phyloP scores from a whole-genome alignment of 2,113 vertebrate genomes.

The Neotoma lepida region DNA sequence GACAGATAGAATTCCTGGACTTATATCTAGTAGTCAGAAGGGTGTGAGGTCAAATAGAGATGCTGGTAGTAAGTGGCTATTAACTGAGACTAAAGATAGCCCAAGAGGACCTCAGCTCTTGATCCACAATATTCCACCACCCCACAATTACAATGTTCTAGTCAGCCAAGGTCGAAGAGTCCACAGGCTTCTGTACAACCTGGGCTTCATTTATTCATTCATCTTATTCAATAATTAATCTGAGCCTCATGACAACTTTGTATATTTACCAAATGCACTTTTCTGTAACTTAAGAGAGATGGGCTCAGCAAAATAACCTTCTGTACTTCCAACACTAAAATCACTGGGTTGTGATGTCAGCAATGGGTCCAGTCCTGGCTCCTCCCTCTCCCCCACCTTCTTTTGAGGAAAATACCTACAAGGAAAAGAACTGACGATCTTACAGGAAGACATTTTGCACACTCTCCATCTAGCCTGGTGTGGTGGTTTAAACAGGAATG shows the following conservation, averaged over 20 bases:
- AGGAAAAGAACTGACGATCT: not conserved
- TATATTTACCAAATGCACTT: not conserved
- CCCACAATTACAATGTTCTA: not conserved
- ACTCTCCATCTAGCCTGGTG: not conserved
- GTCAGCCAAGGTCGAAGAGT: not conserved
- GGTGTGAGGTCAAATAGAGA: not conserved
- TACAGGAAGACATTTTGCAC: not conserved
- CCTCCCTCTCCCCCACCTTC: not conserved
- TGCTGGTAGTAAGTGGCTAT: not conserved
- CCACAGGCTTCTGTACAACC: not conserved
- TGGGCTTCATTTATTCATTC: not conserved
- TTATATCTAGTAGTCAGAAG: not conserved
- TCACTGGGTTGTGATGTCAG: not conserved
- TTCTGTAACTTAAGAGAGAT: slow-evolving; percentile 25
- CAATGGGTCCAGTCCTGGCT: not conserved
- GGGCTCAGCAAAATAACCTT: not conserved
- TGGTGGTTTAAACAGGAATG: not conserved
- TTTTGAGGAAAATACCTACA: not conserved
- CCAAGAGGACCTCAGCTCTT: not conserved
- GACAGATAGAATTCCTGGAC: not conserved
- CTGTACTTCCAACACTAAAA: not conserved
- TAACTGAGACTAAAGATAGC: not conserved
- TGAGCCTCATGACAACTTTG: not conserved
- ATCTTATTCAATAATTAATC: not conserved
- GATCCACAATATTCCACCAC: not conserved